Evolutionary conservation across 2,888 invertebrate genomes (phyloP).

Genomic region (Byasa hedistus): DNA sequence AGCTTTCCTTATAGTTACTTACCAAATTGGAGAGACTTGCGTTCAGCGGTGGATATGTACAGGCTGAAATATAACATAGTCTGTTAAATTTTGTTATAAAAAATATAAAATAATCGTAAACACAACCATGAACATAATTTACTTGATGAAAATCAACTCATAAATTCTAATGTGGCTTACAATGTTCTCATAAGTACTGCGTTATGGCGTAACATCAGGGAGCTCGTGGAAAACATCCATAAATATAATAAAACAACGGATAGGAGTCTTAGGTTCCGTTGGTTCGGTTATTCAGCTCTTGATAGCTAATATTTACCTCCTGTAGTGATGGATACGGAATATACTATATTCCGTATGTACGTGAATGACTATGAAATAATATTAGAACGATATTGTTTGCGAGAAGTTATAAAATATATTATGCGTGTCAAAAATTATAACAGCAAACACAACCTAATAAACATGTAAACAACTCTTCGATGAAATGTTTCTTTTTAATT

Average conservation of each 20-base stretch:
- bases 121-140: background rate
- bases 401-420: no score
- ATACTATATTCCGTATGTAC: no score
- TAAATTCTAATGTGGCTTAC: background rate
- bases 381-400: no score
- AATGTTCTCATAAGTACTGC: slow-evolving; percentile 6
- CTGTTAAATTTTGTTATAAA: background rate
- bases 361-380: no score
- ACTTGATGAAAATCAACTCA: background rate
- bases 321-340: background rate
- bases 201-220: background rate
- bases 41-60: no score
- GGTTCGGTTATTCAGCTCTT: slow-evolving; percentile 5
- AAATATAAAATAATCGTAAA: background rate
- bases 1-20: no score
- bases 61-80: no score
- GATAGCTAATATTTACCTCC: slow-evolving; percentile 6
- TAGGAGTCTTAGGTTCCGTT: background rate
- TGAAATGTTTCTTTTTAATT: background rate
- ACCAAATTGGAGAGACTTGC: no score
- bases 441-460: no score
- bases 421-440: no score
- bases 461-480: no score
- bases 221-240: slow-evolving; percentile 7
- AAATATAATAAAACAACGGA: background rate